Conservation (phyloP, 2,113 vertebrate species). For the Nanger granti region DNA sequence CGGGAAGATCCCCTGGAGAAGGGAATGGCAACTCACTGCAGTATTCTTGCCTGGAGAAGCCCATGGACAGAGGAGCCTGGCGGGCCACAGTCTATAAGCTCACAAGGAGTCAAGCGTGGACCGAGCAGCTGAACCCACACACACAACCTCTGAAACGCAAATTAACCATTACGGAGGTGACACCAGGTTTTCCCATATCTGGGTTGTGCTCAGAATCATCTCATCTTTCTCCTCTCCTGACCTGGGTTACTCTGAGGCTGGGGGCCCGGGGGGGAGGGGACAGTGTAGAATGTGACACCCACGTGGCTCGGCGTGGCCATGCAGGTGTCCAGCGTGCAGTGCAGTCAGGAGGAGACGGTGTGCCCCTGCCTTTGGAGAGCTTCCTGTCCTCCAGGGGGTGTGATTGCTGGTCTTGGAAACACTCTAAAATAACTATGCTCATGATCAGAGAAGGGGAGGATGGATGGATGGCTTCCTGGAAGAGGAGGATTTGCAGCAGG, state of each 20-base stretch:
- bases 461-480: not conserved
- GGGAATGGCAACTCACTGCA: not conserved
- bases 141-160: not conserved
- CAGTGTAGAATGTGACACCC: fast-evolving
- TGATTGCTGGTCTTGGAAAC: not conserved
- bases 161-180: not conserved
- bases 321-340: not conserved
- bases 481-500: not conserved
- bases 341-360: not conserved
- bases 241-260: not conserved
- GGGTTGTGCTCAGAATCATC: not conserved
- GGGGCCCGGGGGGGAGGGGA: not conserved
- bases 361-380: not conserved
- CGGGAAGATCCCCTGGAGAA: not conserved
- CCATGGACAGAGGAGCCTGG: not conserved
- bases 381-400: not conserved
- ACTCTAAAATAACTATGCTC: not conserved
- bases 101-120: not conserved
- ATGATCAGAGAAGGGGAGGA: not conserved
- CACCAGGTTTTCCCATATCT: not conserved
- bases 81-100: no score
- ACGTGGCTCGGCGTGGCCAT: fast-evolving
- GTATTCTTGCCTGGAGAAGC: not conserved
- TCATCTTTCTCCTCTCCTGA: not conserved
- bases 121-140: not conserved